phyloP scores from a whole-genome alignment of 2,113 vertebrate genomes.

The Accipiter virgatus region DNA sequence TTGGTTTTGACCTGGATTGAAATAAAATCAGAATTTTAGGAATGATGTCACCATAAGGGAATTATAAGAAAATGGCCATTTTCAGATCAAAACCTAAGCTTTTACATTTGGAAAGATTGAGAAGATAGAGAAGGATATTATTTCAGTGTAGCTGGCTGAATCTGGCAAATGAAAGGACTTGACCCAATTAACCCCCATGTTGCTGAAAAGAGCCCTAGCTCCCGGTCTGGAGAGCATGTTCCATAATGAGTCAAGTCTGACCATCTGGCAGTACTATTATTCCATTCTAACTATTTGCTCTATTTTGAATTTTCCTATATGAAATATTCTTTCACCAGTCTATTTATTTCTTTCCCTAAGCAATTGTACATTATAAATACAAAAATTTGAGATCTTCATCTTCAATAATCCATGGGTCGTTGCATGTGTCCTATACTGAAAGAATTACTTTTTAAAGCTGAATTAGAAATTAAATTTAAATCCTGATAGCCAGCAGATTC shows the following conservation, averaged over 20 bases:
- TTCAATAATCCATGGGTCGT: neutral
- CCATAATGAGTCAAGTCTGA: neutral
- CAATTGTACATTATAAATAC: neutral
- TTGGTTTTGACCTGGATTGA: neutral
- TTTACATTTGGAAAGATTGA: neutral
- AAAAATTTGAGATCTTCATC: neutral
- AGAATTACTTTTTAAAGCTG: neutral
- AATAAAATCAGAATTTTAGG: neutral
- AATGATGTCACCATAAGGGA: neutral
- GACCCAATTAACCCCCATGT: neutral
- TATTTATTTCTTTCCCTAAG: neutral
- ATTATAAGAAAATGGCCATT: neutral
- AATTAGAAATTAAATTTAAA: neutral
- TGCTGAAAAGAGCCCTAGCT: neutral
- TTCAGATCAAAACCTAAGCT: neutral
- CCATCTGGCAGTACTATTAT: neutral
- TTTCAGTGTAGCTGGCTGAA: neutral
- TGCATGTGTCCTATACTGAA: neutral
- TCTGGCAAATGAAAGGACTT: neutral
- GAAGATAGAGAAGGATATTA: neutral
- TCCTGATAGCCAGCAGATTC: neutral
- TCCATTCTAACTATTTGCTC: neutral
- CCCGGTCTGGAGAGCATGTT: neutral
- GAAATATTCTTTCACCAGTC: neutral
- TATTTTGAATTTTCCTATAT: neutral